These are phyloP conservation scores for Dromius quadrimaculatus DNA, from an alignment of 2,888 invertebrate species.

Conservation along the genomic window DNA sequence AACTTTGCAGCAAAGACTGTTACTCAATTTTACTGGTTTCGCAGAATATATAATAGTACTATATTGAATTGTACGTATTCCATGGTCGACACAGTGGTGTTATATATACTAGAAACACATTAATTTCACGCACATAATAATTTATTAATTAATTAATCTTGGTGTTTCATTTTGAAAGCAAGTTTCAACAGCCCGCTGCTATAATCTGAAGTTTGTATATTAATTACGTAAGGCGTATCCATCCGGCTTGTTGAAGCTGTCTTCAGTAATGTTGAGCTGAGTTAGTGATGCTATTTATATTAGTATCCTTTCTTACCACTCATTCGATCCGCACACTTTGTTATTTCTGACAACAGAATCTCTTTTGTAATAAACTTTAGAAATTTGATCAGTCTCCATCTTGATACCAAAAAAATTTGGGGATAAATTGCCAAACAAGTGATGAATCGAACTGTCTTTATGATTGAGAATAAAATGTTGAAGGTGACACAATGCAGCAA, in stretches of 20 bases:
- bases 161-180: conserved; percentile 49
- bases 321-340: no score
- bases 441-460: no score
- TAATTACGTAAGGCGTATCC: conserved; percentile 49
- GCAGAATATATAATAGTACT: conserved; percentile 3
- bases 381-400: no score
- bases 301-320: no score
- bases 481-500: no score
- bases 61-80: conserved; percentile 49
- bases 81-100: conserved; percentile 48
- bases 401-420: no score
- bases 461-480: no score
- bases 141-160: conserved; percentile 52
- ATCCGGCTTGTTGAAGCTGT: conserved; percentile 49
- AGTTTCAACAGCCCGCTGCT: conserved; percentile 42
- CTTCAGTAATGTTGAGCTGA: conserved; percentile 47
- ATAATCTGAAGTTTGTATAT: conserved; percentile 51
- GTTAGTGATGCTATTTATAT: conserved; percentile 13
- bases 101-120: conserved; percentile 48
- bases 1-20: neutral
- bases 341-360: no score
- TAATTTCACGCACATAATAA: conserved; percentile 52
- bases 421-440: no score
- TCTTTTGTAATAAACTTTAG: no score
- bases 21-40: neutral